Conservation (phyloP, 2,888 invertebrate species). For the Sycophila texana region DNA sequence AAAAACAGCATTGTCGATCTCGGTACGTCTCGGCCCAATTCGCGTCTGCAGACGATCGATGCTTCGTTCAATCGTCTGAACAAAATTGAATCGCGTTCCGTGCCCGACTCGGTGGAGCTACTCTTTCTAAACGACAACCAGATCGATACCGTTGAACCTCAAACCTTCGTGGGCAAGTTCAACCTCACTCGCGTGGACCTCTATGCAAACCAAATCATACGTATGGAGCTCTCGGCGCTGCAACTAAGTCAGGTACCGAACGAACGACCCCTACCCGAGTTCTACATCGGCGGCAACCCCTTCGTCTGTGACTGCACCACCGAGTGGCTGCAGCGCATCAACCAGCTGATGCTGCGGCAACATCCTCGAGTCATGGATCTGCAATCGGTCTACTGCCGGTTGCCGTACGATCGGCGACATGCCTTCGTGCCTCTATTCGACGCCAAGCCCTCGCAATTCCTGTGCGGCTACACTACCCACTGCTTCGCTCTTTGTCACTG, state of each 20-base stretch:
- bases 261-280: constrained; percentile 87
- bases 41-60: constrained; percentile 89
- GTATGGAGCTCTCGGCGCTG: constrained; percentile 92
- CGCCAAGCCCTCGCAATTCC: constrained; percentile 91
- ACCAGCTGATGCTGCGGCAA: constrained; percentile 88
- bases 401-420: constrained; percentile 89
- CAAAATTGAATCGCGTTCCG: constrained; percentile 84
- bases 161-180: constrained; percentile 91
- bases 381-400: constrained; percentile 91
- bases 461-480: constrained; percentile 94
- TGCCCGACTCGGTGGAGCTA: constrained; percentile 90
- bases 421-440: constrained; percentile 91
- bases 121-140: constrained; percentile 93
- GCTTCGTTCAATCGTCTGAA: constrained; percentile 93
- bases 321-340: constrained; percentile 96
- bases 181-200: constrained; percentile 94
- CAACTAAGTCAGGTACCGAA: constrained; percentile 88
- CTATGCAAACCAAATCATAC: constrained; percentile 93
- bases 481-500: constrained; percentile 97
- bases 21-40: constrained; percentile 82
- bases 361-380: constrained; percentile 94
- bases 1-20: constrained; percentile 89
- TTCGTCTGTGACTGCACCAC: constrained; percentile 96
- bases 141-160: constrained; percentile 89
- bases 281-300: constrained; percentile 95